These are phyloP conservation scores for Amblyteles armatorius DNA, from an alignment of 2,888 invertebrate genomes.

Conservation along the genomic window DNA sequence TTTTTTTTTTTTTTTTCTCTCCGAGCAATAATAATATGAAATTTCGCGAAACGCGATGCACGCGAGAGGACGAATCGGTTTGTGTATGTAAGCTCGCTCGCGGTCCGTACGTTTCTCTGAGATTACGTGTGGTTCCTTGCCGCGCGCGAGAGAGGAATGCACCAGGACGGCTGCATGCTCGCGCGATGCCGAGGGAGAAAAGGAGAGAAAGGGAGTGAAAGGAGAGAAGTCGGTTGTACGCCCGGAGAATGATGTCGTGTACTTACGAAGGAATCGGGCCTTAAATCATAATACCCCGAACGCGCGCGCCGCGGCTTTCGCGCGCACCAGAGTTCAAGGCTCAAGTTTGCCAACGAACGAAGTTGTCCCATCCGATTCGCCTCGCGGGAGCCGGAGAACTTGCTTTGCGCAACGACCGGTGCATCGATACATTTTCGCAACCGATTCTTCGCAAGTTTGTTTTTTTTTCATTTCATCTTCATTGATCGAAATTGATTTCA, in stretches of 20 bases:
- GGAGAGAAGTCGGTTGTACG: conserved; percentile 27
- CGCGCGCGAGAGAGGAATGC: conserved; percentile 29
- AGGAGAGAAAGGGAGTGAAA: conserved; percentile 12
- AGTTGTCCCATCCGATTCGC: background rate
- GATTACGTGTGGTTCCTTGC: conserved; percentile 41
- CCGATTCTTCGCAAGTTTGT: background rate
- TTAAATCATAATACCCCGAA: conserved; percentile 58
- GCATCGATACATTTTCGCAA: conserved; percentile 15
- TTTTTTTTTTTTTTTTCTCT: background rate
- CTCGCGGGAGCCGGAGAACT: background rate
- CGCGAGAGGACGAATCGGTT: background rate
- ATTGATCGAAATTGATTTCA: too few relatives aligned
- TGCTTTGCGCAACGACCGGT: background rate
- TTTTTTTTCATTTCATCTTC: too few relatives aligned
- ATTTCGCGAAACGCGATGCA: conserved; percentile 14
- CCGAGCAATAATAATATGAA: conserved; percentile 8
- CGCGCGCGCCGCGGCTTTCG: conserved; percentile 13
- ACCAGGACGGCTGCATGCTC: conserved; percentile 2
- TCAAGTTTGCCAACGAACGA: conserved; percentile 19
- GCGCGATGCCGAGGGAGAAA: background rate
- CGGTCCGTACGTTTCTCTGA: background rate
- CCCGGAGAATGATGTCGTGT: conserved; percentile 43
- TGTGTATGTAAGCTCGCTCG: background rate
- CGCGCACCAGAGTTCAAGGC: conserved; percentile 33
- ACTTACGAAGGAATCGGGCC: conserved; percentile 38